phyloP scores from a whole-genome alignment of 2,888 invertebrate species.

The Poecilus cupreus region DNA sequence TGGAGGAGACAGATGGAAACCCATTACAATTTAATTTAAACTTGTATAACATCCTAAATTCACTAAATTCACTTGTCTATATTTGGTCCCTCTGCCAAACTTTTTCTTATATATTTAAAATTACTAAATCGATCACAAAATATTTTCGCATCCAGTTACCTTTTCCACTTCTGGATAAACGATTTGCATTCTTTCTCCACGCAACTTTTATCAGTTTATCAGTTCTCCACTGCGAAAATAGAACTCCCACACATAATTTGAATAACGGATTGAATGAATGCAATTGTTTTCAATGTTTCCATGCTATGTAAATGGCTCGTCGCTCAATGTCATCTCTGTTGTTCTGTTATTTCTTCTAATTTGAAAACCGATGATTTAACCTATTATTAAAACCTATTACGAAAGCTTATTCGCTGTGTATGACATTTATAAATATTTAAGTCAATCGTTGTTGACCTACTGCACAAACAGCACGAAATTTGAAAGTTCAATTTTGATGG shows the following conservation, averaged over 20 bases:
- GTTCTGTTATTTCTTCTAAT: background rate
- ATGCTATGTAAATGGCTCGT: background rate
- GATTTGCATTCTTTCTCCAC: slow-evolving; percentile 10
- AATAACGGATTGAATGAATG: background rate
- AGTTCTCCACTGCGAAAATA: background rate
- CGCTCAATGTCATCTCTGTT: background rate
- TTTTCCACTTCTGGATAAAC: slow-evolving; percentile 17
- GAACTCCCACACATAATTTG: background rate
- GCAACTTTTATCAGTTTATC: background rate
- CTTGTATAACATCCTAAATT: slow-evolving; percentile 27
- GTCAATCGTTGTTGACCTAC: background rate
- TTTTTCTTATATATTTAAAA: slow-evolving; percentile 27
- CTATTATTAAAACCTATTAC: slow-evolving; percentile 18
- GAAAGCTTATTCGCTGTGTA: background rate
- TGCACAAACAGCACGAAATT: slow-evolving; percentile 9
- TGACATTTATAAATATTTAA: slow-evolving; percentile 38
- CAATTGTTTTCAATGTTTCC: background rate
- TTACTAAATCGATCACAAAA: slow-evolving; percentile 36
- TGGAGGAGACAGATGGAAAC: background rate
- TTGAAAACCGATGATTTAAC: background rate
- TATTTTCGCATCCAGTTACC: background rate
- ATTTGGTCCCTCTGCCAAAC: background rate
- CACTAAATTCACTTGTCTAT: slow-evolving; percentile 16
- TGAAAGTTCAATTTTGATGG: slow-evolving; percentile 31
- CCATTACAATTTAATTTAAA: slow-evolving; percentile 31